These are phyloP conservation scores for Embiotoca jacksoni DNA, from an alignment of 2,113 vertebrate species.

Conservation along the genomic window DNA sequence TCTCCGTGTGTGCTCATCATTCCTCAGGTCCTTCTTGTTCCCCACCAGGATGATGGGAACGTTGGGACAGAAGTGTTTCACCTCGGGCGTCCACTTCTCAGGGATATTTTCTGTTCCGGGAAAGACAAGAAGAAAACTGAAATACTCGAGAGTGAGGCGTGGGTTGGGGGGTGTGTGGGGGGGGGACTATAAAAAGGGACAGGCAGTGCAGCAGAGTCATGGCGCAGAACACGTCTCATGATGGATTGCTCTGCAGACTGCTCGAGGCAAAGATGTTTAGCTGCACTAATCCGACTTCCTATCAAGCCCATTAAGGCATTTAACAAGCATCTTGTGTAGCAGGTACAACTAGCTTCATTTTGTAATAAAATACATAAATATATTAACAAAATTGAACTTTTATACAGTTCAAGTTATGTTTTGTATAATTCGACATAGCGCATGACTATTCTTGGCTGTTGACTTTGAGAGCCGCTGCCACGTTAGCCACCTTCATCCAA, in stretches of 20 bases:
- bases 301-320: constrained; percentile 60
- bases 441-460: not conserved
- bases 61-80: constrained; percentile 98
- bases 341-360: constrained; percentile 10
- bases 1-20: constrained; percentile 93
- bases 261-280: constrained; percentile 64
- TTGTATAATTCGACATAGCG: not conserved
- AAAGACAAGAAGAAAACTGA: constrained; percentile 44
- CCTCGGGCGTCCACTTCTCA: constrained; percentile 98
- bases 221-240: constrained; percentile 53
- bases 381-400: not conserved
- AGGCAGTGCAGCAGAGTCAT: constrained; percentile 45
- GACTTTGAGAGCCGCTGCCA: not conserved
- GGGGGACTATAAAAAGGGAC: constrained; percentile 35
- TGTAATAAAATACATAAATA: constrained; percentile 7
- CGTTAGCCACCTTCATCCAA: no score
- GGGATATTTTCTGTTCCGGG: constrained; percentile 93
- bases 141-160: constrained; percentile 16
- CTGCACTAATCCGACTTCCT: constrained; percentile 55
- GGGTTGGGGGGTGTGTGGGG: not conserved
- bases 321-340: constrained; percentile 30
- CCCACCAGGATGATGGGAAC: constrained; percentile 98
- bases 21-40: constrained; percentile 98
- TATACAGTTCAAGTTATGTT: fast-evolving
- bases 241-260: constrained; percentile 64